Evolutionary conservation across 64 coral and sea anemone species (phyloP).

Genomic region (Cladopsammia gracilis): DNA sequence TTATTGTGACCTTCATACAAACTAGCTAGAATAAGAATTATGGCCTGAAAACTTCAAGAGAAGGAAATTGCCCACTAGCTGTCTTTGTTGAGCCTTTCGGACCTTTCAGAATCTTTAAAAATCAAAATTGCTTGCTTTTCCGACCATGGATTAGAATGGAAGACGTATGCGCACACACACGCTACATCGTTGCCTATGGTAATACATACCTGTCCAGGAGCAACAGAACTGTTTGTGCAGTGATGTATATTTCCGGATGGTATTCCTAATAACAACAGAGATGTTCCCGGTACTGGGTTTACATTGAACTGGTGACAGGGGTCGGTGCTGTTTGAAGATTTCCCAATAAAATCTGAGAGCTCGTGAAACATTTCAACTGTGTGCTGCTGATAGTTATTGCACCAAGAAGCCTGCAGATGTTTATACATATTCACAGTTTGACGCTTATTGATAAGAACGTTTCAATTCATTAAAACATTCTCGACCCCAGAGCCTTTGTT

Average conservation of each 20-base stretch:
- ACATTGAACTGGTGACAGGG: constrained; percentile 19
- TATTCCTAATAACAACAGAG: constrained; percentile 3
- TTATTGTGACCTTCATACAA: too few relatives aligned
- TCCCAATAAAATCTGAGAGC: neutral
- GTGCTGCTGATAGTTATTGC: constrained; percentile 26
- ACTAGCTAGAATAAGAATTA: too few relatives aligned
- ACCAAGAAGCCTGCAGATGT: constrained; percentile 21
- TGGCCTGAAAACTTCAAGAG: too few relatives aligned
- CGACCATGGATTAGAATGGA: too few relatives aligned
- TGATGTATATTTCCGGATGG: constrained; percentile 13
- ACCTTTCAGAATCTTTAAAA: too few relatives aligned
- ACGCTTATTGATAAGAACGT: too few relatives aligned
- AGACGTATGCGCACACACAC: too few relatives aligned
- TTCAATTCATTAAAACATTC: too few relatives aligned
- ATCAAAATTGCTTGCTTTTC: too few relatives aligned
- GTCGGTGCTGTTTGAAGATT: constrained; percentile 12
- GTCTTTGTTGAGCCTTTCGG: too few relatives aligned
- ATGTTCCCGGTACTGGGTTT: neutral
- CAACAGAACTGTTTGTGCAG: neutral
- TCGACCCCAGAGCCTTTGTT: too few relatives aligned
- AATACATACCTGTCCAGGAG: neutral
- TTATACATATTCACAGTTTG: neutral
- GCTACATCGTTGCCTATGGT: neutral
- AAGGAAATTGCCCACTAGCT: too few relatives aligned
- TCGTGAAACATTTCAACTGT: constrained; percentile 19